phyloP scores from a whole-genome alignment of 64 coral and sea anemone species.

The Pocillopora verrucosa region DNA sequence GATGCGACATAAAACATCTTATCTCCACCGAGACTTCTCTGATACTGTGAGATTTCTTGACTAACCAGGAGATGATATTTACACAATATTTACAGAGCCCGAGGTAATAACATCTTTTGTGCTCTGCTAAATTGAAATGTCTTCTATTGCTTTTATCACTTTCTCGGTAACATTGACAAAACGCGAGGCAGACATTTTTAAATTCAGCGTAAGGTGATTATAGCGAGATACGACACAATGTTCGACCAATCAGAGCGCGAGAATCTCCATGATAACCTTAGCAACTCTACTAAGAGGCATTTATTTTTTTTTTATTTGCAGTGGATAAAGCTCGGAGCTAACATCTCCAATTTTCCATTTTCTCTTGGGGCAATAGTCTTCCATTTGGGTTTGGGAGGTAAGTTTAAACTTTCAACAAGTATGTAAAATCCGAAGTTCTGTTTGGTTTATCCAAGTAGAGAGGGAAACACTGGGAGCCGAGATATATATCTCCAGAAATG shows the following conservation, averaged over 20 bases:
- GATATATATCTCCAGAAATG: too few relatives aligned
- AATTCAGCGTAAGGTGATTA: too few relatives aligned
- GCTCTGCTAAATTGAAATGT: too few relatives aligned
- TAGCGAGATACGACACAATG: too few relatives aligned
- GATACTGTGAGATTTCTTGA: conserved; percentile 4
- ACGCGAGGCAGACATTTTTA: too few relatives aligned
- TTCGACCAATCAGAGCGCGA: not conserved
- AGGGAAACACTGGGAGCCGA: too few relatives aligned
- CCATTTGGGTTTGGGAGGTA: conserved; percentile 95
- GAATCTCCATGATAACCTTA: not conserved
- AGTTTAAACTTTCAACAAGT: not conserved
- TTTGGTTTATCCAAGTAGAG: not conserved
- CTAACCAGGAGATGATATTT: conserved; percentile 22
- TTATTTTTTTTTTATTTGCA: conserved; percentile 35
- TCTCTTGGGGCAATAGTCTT: conserved; percentile 87
- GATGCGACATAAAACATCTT: conserved; percentile 19
- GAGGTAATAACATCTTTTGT: too few relatives aligned
- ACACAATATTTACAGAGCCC: too few relatives aligned
- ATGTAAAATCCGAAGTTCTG: not conserved
- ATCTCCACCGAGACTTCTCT: conserved; percentile 41
- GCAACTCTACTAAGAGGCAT: not conserved
- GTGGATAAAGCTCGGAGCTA: conserved; percentile 95
- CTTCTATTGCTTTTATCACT: too few relatives aligned
- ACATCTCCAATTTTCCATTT: conserved; percentile 94
- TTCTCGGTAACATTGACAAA: too few relatives aligned